Evolutionary conservation across 1,140 invertebrate genomes (phyloP).

Genomic region (Hormaphis cornu): DNA sequence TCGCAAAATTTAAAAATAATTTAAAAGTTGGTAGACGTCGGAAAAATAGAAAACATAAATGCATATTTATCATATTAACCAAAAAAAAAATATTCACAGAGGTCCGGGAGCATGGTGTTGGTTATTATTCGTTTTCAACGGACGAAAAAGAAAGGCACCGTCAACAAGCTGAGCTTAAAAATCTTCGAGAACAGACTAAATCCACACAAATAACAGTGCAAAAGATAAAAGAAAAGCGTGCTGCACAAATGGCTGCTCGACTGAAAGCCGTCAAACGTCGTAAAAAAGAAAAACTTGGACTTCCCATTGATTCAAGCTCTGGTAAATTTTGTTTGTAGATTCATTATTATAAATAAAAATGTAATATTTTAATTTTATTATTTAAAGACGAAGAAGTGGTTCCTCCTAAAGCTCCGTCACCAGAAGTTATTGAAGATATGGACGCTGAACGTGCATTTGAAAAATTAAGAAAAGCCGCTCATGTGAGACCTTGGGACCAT

Average conservation of each 20-base stretch:
- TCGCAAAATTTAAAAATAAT: no score
- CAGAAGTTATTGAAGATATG: conserved; percentile 9
- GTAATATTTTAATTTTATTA: neutral
- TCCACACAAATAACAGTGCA: conserved; percentile 56
- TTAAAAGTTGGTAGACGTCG: no score
- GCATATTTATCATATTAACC: no score
- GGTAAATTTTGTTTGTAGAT: neutral
- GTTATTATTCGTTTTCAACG: conserved; percentile 77
- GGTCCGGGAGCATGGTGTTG: conserved; percentile 77
- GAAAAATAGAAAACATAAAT: no score
- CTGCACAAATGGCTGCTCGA: conserved; percentile 60
- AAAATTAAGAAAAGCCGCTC: conserved; percentile 35
- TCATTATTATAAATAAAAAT: neutral
- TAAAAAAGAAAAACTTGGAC: conserved; percentile 62
- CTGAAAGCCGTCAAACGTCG: conserved; percentile 67
- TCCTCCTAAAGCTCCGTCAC: neutral
- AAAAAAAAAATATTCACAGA: conserved; percentile 49
- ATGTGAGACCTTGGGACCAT: conserved; percentile 57
- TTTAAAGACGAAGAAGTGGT: conserved; percentile 4
- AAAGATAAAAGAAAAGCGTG: conserved; percentile 53
- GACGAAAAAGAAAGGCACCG: conserved; percentile 64
- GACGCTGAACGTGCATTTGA: conserved; percentile 16
- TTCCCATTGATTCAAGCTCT: conserved; percentile 50
- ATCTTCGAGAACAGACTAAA: conserved; percentile 60
- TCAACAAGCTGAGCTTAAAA: conserved; percentile 65